Base-by-base conservation (phyloP, 2,888 invertebrate genomes). In the Belgica antarctica region DNA sequence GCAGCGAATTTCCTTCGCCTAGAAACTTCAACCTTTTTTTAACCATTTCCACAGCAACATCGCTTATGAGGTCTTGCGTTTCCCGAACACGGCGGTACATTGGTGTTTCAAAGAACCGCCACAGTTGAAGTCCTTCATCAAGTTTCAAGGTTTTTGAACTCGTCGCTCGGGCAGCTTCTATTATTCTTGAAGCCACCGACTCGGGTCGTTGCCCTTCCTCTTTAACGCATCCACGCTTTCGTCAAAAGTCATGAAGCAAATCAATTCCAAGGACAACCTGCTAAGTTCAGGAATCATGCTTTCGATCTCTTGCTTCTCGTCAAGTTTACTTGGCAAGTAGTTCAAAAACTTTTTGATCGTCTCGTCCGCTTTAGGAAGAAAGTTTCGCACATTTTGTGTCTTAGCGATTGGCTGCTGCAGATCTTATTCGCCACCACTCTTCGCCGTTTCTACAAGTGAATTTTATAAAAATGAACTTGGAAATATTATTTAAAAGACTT, bases 401-500 rank as follows among this genome's bases (percentile, higher is more conserved):
- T 88, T 86, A 72, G 90, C 89, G 19, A 94, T 79, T 61, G 88
- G 87, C 76, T 89, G 90, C 80, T 94, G 94, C 74, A 93, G 87
- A 88, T 17, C 94, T 83, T 1, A 94, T 79, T 72, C 85, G 83
- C 85, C 88, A 88, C 95, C 94, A 94, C 70, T 90, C 89, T 1
- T 82, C 77, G 0, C 94, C 94, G 78, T 94, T 94, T 46, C 92
- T 93, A 74, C n/a, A n/a, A n/a, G n/a, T n/a, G n/a, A n/a, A n/a
- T n/a, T n/a, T 41, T 3, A 17, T 52, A 8, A 7, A 10, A 22
- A 22, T 52, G 27, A 25, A 62, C 31, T 5, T 46, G 59, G 15
- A 19, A 66, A 31, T 70, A 46, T 62, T 52, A 70, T 68, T 70
- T 36, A 34, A 72, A n/a, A n/a, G n/a, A 77, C 82, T 84, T 85